Base-by-base conservation (phyloP, 2,797 vertebrate species). In the Notamacropus eugenii region DNA sequence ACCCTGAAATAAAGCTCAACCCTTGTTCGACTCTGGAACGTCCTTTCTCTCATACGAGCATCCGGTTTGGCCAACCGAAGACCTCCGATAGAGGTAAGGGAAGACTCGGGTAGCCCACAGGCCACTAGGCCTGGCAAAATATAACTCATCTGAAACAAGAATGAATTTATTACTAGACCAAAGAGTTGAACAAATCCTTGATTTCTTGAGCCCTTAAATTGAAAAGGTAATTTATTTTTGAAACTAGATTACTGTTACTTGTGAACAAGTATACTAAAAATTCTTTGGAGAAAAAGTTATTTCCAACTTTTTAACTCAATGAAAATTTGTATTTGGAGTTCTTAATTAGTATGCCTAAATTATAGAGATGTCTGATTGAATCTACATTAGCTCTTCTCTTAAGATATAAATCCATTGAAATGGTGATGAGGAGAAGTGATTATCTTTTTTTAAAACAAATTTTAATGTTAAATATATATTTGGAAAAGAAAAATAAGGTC, bases 341-440 rank as follows among this genome's bases (percentile, higher is more conserved):
- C 40, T 67, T 93, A 57, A 91, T 40, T 67, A 67, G 16, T 67
- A 40, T 67, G 4, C n/a, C 62, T 40, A 31, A 59, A 10, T 59
- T 12, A 31, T 28, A 29, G 29, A 59, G 58, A 59, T 31, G 9
- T n/a, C 5, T 67, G 62, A 19, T 74, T 74, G n/a, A 40, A 40
- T 74, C 19, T 74, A 5, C 54, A 90, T 62, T 82, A 4, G 31
- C 58, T 95, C 59, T 54, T 55, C 16, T 82, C 55, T 92, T n/a
- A 40, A 92, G 52, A 87, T 95, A 55, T 8, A 56, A 58, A 91
- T 93, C 93, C 93, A 34, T 5, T 94, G 34, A n/a, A 29, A 34
- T 40, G 9, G 24, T 52, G 24, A 40, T 29, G 58, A 52, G 74
- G 62, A 55, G 11, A 92, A 56, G 34, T 27, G 6, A 3, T 57